These are phyloP conservation scores for Mus minutoides DNA, from an alignment of 2,797 vertebrate species.

Conservation along the genomic window DNA sequence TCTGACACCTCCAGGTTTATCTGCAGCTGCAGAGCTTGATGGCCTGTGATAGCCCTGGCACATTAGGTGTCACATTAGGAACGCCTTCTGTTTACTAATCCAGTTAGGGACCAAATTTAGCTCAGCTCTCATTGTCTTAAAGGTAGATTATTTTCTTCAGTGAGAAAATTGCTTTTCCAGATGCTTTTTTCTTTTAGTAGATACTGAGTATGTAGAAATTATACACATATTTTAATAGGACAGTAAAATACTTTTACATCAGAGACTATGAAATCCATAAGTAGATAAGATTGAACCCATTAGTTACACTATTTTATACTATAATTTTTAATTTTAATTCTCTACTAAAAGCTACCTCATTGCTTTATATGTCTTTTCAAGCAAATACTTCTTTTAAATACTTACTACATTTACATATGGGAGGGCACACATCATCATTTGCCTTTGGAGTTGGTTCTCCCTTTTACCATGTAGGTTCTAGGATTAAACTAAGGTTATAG, in stretches of 20 bases:
- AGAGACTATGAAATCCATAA: background rate
- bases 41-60: background rate
- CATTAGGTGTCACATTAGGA: background rate
- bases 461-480: background rate
- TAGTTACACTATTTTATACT: background rate
- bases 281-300: background rate
- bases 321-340: background rate
- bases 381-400: background rate
- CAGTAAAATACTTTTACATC: background rate
- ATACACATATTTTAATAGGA: background rate
- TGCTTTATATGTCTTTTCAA: background rate
- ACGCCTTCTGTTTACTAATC: background rate
- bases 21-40: background rate
- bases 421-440: background rate
- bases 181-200: background rate
- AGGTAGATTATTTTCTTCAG: conserved; percentile 1
- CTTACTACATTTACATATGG: background rate
- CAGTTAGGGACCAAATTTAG: background rate
- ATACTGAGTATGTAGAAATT: background rate
- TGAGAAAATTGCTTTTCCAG: background rate
- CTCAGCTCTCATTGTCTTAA: background rate
- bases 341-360: background rate
- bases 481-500: background rate
- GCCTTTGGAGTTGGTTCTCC: background rate
- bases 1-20: background rate